Evolutionary conservation across 2,797 vertebrate genomes (phyloP).

Genomic region (Lacerta viridis): DNA sequence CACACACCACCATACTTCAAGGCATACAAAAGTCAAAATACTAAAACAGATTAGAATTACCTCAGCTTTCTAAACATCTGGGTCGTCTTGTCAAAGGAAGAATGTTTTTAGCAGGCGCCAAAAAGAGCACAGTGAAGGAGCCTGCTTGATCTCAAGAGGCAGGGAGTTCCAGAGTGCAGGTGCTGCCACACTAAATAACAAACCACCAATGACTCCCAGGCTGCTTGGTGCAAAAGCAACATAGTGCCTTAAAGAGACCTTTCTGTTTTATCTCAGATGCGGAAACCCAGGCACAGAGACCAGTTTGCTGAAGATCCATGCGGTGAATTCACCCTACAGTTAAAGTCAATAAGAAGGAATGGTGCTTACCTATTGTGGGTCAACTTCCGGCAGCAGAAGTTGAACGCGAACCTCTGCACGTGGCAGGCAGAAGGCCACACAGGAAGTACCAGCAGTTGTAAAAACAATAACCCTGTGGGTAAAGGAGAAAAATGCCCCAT

Average conservation of each 20-base stretch:
- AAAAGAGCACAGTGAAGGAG: no score
- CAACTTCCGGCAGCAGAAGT: not conserved
- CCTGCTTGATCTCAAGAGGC: no score
- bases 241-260: not conserved
- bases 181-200: no score
- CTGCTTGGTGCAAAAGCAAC: no score
- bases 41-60: no score
- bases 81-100: no score
- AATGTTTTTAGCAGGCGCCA: no score
- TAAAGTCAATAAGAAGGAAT: not conserved
- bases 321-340: not conserved
- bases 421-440: not conserved
- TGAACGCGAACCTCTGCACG: not conserved
- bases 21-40: no score
- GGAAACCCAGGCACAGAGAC: not conserved
- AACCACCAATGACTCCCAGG: no score
- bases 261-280: not conserved
- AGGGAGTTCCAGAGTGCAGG: no score
- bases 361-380: not conserved
- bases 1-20: no score
- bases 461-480: not conserved
- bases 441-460: not conserved
- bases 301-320: not conserved
- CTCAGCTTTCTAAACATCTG: no score
- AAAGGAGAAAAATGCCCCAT: not conserved